These are phyloP conservation scores for Pristis pectinata DNA, from an alignment of 2,797 vertebrate species.

Conservation along the genomic window DNA sequence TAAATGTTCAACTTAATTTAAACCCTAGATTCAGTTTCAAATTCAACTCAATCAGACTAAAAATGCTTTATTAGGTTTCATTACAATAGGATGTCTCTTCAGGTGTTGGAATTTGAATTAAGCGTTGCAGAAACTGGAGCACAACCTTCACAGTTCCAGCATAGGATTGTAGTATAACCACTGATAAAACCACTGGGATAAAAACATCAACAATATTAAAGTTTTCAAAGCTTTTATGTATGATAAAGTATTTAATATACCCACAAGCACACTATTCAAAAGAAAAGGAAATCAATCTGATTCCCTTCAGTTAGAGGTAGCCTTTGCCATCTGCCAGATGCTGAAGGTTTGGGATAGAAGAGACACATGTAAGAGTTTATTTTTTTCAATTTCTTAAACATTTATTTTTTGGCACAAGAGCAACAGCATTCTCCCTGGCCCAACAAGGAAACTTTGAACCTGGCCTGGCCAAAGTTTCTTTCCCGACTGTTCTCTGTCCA, in stretches of 20 bases:
- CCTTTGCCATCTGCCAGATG: not conserved
- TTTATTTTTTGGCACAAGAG: not conserved
- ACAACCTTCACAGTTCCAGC: not conserved
- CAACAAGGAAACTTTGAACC: not conserved
- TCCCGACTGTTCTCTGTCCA: not conserved
- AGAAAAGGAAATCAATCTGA: not conserved
- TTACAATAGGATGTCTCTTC: not conserved
- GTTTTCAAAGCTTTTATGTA: not conserved
- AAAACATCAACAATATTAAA: not conserved
- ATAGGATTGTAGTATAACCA: not conserved
- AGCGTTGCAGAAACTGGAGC: not conserved
- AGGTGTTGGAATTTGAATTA: not conserved
- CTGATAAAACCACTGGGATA: not conserved
- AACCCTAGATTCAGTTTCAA: not conserved
- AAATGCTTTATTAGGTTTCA: not conserved
- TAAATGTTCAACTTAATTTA: not conserved
- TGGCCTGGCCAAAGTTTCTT: not conserved
- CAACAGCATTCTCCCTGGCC: not conserved
- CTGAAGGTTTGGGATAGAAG: not conserved
- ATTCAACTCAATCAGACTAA: not conserved
- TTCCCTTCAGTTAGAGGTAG: not conserved
- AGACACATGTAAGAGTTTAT: not conserved
- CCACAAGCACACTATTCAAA: not conserved
- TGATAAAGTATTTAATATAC: no score
- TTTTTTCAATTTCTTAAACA: not conserved